Evolutionary conservation across 2,113 vertebrate genomes (phyloP), one percentile per base, ranked within the genome.

Genomic region (Penelope pileata): DNA sequence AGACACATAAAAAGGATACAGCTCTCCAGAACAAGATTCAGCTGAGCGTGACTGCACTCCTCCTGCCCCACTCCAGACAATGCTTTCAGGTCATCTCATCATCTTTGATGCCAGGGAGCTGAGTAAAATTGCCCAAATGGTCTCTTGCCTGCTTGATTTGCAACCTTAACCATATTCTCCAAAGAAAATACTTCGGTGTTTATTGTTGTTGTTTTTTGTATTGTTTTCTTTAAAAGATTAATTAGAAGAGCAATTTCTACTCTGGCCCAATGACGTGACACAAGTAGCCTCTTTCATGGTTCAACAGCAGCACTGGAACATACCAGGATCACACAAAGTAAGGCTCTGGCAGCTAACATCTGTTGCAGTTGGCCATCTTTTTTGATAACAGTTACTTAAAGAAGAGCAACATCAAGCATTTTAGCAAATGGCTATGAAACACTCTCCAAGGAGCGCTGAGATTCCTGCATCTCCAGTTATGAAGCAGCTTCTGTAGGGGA

Each of bases 311-410:
- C 19, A 59, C 12, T 67, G 42, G 60, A 78, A 47, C 30, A 19
- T 2, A 27, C 29, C 0, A 0, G 10, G 82, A 29, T 84, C 0
- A 0, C 11, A 5, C 4, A 29, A 84, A 56, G 47, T 58, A 66
- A 67, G 30, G 84, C 30, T 30, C 2, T 38, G 74, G 36, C 70
- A 82, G 45, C 42, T 63, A 74, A 40, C 5, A 68, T 69, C 38
- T 70, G 21, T 42, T 82, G 69, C 16, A 85, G 60, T 27, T 40
- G 29, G 27, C 43, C 43, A 54, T 67, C 22, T 30, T 64, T 67
- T 58, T 38, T 22, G 56, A 62, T 75, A 87, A 30, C 42, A 59
- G 34, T 38, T 29, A 75, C 16, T 38, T 72, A 45, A 8, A 67
- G 56, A 45, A 43, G n/a, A 81, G 56, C 26, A 85, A 70, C 19